A percentile compares a stretch with the other conserved stretches of the same genome.
Evolutionary conservation across 2,797 vertebrate species (phyloP).

Genomic region (Ambastaia sidthimunki): DNA sequence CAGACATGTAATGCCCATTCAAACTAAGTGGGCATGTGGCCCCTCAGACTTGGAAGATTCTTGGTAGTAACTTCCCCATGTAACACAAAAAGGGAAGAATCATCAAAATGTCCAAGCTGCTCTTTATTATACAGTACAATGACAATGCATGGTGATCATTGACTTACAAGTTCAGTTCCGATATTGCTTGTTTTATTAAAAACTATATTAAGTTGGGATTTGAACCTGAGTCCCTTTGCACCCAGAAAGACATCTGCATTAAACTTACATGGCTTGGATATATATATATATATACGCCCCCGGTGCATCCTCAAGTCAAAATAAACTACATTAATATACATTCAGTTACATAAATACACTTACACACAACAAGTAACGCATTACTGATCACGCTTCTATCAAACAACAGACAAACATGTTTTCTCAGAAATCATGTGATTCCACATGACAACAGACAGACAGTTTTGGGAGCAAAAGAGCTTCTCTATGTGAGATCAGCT

Average conservation of each 20-base stretch:
- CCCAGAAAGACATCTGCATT: neutral
- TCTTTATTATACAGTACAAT: neutral
- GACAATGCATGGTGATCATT: neutral
- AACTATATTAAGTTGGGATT: neutral
- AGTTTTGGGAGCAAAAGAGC: neutral
- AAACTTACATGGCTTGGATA: neutral
- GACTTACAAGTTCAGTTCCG: neutral
- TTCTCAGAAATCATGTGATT: neutral
- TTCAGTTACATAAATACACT: neutral
- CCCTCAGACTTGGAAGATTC: neutral
- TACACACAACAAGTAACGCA: neutral
- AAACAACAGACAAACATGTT: slow-evolving; percentile 3
- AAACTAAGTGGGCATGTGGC: neutral
- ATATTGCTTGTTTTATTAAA: neutral
- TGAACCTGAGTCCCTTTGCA: neutral
- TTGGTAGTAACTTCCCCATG: neutral
- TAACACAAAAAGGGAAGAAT: neutral
- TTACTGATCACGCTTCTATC: neutral
- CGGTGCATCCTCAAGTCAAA: too few relatives aligned
- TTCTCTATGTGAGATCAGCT: slow-evolving; percentile 31
- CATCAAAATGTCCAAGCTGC: neutral
- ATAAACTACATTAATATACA: neutral
- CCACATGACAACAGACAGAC: neutral
- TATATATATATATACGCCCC: too few relatives aligned
- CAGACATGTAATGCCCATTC: neutral